Evolutionary conservation across 2,113 vertebrate species (phyloP), one percentile per base, ranked within the genome.

Genomic region (Orientallactaga bullata): DNA sequence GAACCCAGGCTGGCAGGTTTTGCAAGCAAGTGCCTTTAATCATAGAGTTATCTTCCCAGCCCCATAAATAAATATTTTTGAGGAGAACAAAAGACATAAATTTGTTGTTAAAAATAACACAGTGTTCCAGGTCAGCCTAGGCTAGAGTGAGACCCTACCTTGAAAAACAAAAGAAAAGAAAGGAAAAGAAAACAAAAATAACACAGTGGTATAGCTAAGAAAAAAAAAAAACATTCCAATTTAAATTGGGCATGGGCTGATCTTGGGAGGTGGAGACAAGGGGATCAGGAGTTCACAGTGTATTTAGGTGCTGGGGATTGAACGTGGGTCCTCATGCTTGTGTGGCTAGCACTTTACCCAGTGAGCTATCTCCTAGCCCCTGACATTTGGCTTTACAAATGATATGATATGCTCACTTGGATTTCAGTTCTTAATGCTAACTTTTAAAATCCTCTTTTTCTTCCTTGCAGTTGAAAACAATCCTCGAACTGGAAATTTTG

Each of bases 401-500:
- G 35, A 80, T 93, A 23, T 73, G 10, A 76, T 90, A 87, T 68
- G 8, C 15, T 87, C 23, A 77, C 39, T 85, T 90, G 90, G 39
- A 84, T 85, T 89, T 86, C 37, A 94, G 2, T 91, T 90, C 26
- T 89, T 80, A 83, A 90, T 79, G 80, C 89, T 90, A 88, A 95
- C 63, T 90, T 91, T 94, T 74, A 68, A 74, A 95, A 80, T 91
- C 66, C 60, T 96, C 95, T 96, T 86, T 76, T 97, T 85, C 79
- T 85, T 84, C 97, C 39, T 74, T 96, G 47, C 96, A 99, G 99
- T 99, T 98, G 98, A 99, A 98, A 99, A 99, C 98, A 99, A 99
- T 98, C 99, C 99, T 91, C 99, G 99, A 94, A 99, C 99, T 2
- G 99, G 99, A 96, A 99, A 99, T 97, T 99, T 99, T 79, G 98